phyloP scores from a whole-genome alignment of 2,113 vertebrate species.

The Passer montanus region DNA sequence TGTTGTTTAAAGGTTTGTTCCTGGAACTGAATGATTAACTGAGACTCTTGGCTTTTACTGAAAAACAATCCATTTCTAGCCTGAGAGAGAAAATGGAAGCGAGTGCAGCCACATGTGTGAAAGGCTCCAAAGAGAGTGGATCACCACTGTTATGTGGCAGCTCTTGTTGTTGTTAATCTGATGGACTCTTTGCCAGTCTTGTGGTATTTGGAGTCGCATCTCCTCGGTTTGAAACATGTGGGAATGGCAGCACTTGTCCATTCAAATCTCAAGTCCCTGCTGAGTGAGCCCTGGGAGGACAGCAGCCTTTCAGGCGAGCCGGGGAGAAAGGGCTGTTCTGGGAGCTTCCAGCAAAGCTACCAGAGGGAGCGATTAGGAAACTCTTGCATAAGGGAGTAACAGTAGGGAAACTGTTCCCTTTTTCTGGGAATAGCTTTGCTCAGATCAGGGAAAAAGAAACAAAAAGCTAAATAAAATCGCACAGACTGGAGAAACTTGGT shows the following conservation, averaged over 20 bases:
- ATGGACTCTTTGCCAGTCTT: constrained; percentile 2
- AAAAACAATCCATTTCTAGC: background rate
- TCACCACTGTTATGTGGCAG: background rate
- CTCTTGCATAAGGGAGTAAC: constrained; percentile 39
- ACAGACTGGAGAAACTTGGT: background rate
- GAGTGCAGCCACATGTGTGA: background rate
- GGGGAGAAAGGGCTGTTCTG: background rate
- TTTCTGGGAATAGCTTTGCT: constrained; percentile 41
- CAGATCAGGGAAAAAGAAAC: background rate
- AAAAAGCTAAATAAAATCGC: background rate
- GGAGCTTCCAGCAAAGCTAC: constrained; percentile 4
- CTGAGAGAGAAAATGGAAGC: background rate
- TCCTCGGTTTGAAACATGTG: background rate
- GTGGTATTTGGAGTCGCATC: background rate
- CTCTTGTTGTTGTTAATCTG: constrained; percentile 4
- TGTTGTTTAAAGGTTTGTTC: constrained; percentile 1
- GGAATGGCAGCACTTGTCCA: constrained; percentile 30
- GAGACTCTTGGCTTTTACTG: constrained; percentile 27
- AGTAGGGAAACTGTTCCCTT: constrained; percentile 30
- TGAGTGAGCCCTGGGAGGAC: background rate
- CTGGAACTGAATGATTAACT: constrained; percentile 33
- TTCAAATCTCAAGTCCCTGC: background rate
- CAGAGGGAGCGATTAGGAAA: constrained; percentile 16
- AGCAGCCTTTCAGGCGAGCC: background rate
- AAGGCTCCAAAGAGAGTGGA: background rate